A percentile compares a stretch with the other conserved stretches of the same genome.
Evolutionary conservation across 64 coral and sea anemone genomes (phyloP).

Genomic region (Pocillopora verrucosa): DNA sequence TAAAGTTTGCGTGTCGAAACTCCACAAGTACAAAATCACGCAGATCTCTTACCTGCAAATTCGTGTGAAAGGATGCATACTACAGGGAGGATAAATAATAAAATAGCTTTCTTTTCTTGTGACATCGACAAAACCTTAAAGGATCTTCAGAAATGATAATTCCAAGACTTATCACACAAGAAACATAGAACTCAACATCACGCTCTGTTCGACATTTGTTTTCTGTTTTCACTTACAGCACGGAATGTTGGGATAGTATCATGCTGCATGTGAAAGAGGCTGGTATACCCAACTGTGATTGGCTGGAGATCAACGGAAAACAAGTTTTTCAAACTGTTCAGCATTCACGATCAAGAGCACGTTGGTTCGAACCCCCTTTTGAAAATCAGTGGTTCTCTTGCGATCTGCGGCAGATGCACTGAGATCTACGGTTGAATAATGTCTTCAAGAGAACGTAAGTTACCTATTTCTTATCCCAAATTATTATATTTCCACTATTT

Average conservation of each 20-base stretch:
- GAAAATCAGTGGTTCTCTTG: not conserved
- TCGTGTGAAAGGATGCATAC: not conserved
- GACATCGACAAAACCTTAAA: not conserved
- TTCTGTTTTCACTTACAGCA: not conserved
- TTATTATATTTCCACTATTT: not conserved
- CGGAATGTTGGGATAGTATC: not conserved
- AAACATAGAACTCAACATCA: not conserved
- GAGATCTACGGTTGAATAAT: not conserved
- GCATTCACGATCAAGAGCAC: constrained; percentile 32
- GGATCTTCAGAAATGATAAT: not conserved
- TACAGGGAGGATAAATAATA: not conserved
- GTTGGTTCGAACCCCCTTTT: constrained; percentile 26
- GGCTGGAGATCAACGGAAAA: constrained; percentile 34
- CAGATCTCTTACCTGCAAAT: not conserved
- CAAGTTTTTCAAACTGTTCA: constrained; percentile 58
- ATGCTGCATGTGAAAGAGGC: not conserved
- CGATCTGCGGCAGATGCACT: not conserved
- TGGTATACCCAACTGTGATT: constrained; percentile 33
- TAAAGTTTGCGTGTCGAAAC: not conserved
- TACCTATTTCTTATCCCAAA: not conserved
- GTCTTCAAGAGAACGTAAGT: constrained; percentile 27
- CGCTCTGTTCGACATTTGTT: constrained; percentile 1
- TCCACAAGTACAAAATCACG: not conserved
- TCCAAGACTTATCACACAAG: not conserved
- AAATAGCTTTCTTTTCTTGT: constrained; percentile 3